Base-by-base conservation (phyloP, 2,113 vertebrate species). In the Poecilia latipinna region DNA sequence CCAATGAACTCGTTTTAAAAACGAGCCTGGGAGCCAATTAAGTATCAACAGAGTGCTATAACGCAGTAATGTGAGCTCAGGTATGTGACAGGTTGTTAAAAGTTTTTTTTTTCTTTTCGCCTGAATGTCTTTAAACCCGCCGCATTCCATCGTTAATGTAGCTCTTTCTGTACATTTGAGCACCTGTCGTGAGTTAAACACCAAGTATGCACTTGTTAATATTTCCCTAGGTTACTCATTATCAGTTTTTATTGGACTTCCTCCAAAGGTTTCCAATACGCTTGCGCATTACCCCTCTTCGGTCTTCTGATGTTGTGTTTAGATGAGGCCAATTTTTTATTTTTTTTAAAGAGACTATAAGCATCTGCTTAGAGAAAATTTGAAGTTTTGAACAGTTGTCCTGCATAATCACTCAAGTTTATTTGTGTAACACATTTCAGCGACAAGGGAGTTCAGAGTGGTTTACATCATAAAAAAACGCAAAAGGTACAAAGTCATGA, bases 141-240 rank as follows among this genome's bases (percentile, higher is more conserved):
- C 0, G 35, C 10, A 39, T 28, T 15, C 37, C 11, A 22, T 6
- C 33, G 22, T 1, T 26, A 28, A 57, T 15, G 32, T 24, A n/a
- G n/a, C 4, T 2, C 1, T 28, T 4, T 2, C 29, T 11, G 29
- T 1, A 24, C 24, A 12, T 28, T 51, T 26, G 5, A 12, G 2
- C 39, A 71, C 60, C 57, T 78, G 42, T 6, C 65, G 3, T 10
- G 13, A 28, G 13, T 39, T 51, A 5, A 65, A 26, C 7, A 19
- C 4, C 0, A 22, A 26, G 10, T 4, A 19, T n/a, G 2, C 11
- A 8, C 12, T 29, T 57, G 74, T 82, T 84, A 75, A 79, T 84
- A 8, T 12, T 75, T 71, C 0, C 44, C 32, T 68, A 61, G 69
- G 78, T 90, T 77, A 90, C 29, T 82, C 65, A 90, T 90, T 86